Conservation (phyloP, 53 echinoderm and acorn worm species). For the Paracentrotus lividus region DNA sequence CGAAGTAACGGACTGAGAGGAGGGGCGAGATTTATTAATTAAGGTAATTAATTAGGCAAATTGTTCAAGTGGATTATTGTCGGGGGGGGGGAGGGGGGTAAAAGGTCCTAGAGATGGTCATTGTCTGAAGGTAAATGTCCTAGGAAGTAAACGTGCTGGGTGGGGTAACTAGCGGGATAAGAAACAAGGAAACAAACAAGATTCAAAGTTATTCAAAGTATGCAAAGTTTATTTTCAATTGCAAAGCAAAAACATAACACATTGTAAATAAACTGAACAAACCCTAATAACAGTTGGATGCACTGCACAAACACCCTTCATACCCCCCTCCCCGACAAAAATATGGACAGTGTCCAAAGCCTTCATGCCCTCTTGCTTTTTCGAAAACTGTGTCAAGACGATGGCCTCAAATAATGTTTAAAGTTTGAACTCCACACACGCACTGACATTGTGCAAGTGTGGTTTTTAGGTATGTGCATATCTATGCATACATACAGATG, state of each 20-base stretch:
- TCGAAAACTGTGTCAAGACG: too few relatives aligned
- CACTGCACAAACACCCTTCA: too few relatives aligned
- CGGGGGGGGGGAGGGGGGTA: neutral
- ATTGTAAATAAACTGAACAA: neutral
- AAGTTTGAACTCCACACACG: too few relatives aligned
- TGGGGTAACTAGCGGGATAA: neutral
- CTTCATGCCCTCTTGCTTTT: too few relatives aligned
- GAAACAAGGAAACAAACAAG: neutral
- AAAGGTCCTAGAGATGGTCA: neutral
- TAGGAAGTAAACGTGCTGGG: neutral
- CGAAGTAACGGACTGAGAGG: neutral
- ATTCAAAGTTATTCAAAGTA: neutral
- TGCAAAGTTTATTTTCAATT: neutral
- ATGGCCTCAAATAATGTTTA: too few relatives aligned
- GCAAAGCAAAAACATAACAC: neutral
- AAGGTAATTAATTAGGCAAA: neutral
- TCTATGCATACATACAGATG: too few relatives aligned
- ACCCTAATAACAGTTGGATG: constrained; percentile 1
- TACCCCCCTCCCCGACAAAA: too few relatives aligned
- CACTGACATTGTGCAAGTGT: too few relatives aligned
- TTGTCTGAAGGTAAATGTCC: neutral
- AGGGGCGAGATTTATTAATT: too few relatives aligned
- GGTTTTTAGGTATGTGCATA: too few relatives aligned
- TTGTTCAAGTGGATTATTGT: neutral
- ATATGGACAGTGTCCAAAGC: too few relatives aligned